These are phyloP conservation scores for Nebria brevicollis DNA, from an alignment of 2,888 invertebrate species.

Conservation along the genomic window DNA sequence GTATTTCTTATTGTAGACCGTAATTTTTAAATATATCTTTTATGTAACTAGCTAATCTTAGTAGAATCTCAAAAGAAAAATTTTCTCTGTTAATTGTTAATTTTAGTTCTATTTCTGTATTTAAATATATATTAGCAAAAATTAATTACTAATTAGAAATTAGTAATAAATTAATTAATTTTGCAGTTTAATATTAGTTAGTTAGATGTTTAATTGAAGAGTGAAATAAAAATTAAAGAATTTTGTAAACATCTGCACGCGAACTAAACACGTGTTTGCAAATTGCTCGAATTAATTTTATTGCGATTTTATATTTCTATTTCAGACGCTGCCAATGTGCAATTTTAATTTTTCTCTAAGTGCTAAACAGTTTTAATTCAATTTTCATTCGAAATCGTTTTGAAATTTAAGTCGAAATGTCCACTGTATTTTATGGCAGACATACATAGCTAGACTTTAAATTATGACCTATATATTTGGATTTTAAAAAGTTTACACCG, in stretches of 20 bases:
- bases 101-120: neutral
- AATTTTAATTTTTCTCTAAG: neutral
- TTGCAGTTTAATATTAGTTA: slow-evolving; percentile 7
- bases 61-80: neutral
- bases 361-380: neutral
- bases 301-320: slow-evolving; percentile 2
- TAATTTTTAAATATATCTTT: too few relatives aligned
- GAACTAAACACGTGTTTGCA: neutral
- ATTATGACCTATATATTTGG: too few relatives aligned
- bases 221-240: slow-evolving; percentile 12
- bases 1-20: too few relatives aligned
- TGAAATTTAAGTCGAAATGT: too few relatives aligned
- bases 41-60: neutral
- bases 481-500: too few relatives aligned
- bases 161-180: neutral
- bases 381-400: neutral
- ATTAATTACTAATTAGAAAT: neutral
- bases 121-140: neutral
- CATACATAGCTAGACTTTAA: too few relatives aligned
- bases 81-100: too few relatives aligned
- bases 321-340: neutral
- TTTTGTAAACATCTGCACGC: slow-evolving; percentile 24
- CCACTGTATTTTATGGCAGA: too few relatives aligned
- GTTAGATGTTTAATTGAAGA: slow-evolving; percentile 14
- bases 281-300: neutral